A percentile compares a stretch with the other conserved stretches of the same genome.
These are phyloP conservation scores for Notodonta ziczac DNA, from an alignment of 2,888 invertebrate species.

Conservation along the genomic window DNA sequence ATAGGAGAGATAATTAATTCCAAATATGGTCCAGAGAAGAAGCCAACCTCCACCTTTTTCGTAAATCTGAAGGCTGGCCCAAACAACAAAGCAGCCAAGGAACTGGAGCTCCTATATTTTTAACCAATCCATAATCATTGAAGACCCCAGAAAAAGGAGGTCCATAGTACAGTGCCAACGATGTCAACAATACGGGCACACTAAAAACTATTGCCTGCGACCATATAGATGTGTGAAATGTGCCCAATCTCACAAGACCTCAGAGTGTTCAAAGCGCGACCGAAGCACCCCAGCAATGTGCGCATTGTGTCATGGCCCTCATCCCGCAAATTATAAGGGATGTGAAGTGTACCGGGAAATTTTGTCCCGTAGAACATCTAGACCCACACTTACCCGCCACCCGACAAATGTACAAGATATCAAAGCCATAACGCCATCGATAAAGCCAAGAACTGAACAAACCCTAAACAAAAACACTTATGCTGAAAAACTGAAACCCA, in stretches of 20 bases:
- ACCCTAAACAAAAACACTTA: too few relatives aligned
- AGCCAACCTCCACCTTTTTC: constrained; percentile 35
- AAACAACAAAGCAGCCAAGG: constrained; percentile 5
- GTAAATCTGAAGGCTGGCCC: constrained; percentile 19
- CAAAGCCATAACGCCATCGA: not conserved
- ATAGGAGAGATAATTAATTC: not conserved
- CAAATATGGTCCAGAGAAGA: constrained; percentile 16
- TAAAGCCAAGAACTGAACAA: too few relatives aligned
- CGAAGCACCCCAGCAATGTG: constrained; percentile 24
- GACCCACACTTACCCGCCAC: too few relatives aligned
- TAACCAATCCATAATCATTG: constrained; percentile 8
- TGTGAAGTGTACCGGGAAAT: constrained; percentile 7
- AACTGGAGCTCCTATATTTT: constrained; percentile 4
- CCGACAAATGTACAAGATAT: not conserved
- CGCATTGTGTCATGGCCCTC: constrained; percentile 21
- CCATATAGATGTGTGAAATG: constrained; percentile 35
- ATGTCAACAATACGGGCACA: constrained; percentile 21
- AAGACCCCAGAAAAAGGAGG: constrained; percentile 13
- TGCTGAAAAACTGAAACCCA: too few relatives aligned
- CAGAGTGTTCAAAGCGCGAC: constrained; percentile 29
- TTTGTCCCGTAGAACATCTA: not conserved
- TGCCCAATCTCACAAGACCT: constrained; percentile 30
- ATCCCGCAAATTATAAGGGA: constrained; percentile 17
- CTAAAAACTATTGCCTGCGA: constrained; percentile 33
- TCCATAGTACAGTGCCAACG: constrained; percentile 12